Percentiles rank a stretch among this genome's conserved stretches.
Evolutionary conservation across 2,797 vertebrate genomes (phyloP).

Genomic region (Pristis pectinata): DNA sequence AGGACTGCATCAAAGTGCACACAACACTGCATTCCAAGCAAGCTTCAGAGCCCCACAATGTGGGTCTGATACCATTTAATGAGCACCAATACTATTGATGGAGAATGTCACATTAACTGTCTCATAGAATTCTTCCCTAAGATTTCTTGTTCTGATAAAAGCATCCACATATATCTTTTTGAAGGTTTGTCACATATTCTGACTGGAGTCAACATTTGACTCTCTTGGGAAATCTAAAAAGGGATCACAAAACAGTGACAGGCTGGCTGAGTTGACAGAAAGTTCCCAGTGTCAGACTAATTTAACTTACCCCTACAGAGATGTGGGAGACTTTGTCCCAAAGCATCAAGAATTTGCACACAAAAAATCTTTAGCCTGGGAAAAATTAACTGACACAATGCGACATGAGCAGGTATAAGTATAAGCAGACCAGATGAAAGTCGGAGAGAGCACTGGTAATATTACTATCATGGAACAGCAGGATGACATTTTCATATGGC

Average conservation of each 20-base stretch:
- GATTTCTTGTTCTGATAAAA: background rate
- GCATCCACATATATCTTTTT: background rate
- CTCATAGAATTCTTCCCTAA: background rate
- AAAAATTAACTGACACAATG: background rate
- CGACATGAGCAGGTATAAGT: background rate
- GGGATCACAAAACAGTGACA: background rate
- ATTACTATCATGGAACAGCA: background rate
- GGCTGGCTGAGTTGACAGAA: background rate
- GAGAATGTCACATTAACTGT: background rate
- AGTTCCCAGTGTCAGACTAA: background rate
- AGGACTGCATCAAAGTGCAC: background rate
- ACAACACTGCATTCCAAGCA: background rate
- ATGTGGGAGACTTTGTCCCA: background rate
- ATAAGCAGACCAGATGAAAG: background rate
- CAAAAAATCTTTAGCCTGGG: background rate
- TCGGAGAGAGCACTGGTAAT: background rate
- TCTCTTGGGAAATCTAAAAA: background rate
- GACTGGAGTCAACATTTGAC: background rate
- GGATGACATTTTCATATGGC: background rate
- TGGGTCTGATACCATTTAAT: background rate
- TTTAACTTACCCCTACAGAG: background rate
- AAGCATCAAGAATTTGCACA: background rate
- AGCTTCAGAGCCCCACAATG: background rate
- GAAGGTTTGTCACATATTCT: background rate
- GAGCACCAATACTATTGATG: background rate